Evolutionary conservation across 2,888 invertebrate genomes (phyloP), one percentile per base, ranked within the genome.

Genomic region (Andricus curvator): DNA sequence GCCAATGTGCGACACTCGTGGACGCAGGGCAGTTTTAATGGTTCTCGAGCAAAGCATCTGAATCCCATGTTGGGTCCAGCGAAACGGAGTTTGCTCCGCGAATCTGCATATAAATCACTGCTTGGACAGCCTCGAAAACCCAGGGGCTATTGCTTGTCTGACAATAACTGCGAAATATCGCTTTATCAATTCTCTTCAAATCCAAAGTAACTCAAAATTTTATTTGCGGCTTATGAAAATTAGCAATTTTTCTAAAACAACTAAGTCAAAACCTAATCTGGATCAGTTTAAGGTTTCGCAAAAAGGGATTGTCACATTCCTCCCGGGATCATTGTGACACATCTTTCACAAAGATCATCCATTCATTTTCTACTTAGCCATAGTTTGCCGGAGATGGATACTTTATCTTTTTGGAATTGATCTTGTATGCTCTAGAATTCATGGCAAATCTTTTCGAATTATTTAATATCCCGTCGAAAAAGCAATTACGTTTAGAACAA

Each of bases 91-190:
- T 33, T 84, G 83, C 81, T 68, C 76, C 86, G 82, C 85, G 86
- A 86, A 90, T 91, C 90, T 91, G 90, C 90, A 91, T 91, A 90
- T 91, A 90, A 91, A 90, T 91, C 91, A 90, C 89, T 86, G 88
- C 85, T 79, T 79, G 88, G 88, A 88, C 88, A 87, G 87, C 83
- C 85, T 86, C 74, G 81, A 74, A 80, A 79, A 76, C 70, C 41
- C 56, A 22, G 66, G 48, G 60, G 65, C 79, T 66, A 37, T n/a
- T 9, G n/a, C 56, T 56, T n/a, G 56, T 56, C n/a, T n/a, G n/a
- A 56, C n/a, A 56, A 56, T 56, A 56, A 56, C 9, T n/a, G n/a
- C n/a, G 11, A n/a, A 56, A n/a, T 56, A 56, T 56, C 4, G 56
- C n/a, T n/a, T 11, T 56, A n/a, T n/a, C n/a, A 56, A 0, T 56